phyloP scores from a whole-genome alignment of 2,888 invertebrate species.

The Rotaria magnacalcarata region DNA sequence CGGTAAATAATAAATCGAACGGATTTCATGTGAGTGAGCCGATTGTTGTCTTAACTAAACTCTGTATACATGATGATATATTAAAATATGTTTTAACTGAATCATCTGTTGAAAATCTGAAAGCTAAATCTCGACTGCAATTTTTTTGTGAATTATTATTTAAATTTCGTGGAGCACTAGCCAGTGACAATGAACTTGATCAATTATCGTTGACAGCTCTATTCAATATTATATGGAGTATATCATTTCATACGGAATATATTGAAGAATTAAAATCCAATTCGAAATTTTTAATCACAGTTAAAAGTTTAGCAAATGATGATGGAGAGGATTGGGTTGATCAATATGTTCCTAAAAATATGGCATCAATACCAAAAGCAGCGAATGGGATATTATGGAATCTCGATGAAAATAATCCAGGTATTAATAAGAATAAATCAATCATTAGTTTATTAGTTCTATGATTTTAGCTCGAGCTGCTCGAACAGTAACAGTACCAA shows the following conservation, averaged over 20 bases:
- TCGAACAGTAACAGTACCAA: not conserved
- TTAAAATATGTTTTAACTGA: conserved; percentile 22
- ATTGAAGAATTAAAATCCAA: not conserved
- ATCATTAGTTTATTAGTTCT: not conserved
- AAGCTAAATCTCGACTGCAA: not conserved
- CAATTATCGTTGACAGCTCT: conserved; percentile 11
- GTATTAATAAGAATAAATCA: not conserved
- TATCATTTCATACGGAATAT: conserved; percentile 29
- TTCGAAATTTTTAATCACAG: not conserved
- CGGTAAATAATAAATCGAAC: not conserved
- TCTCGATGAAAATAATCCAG: conserved; percentile 34
- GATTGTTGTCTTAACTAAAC: not conserved
- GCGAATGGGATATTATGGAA: conserved; percentile 4
- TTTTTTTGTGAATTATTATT: not conserved
- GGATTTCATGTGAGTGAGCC: conserved; percentile 16
- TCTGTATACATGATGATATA: conserved; percentile 24
- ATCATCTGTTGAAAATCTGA: not conserved
- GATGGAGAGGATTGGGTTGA: not conserved
- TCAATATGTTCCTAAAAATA: not conserved
- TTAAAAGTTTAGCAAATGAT: conserved; percentile 22
- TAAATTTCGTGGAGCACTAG: conserved; percentile 4
- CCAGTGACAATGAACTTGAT: not conserved
- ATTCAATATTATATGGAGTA: conserved; percentile 23
- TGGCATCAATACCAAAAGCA: not conserved
- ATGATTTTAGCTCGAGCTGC: not conserved